Percentiles rank a stretch among this genome's conserved stretches.
These are phyloP conservation scores for Scaptomyza montana DNA, from an alignment of 1,140 invertebrate genomes.

Conservation along the genomic window DNA sequence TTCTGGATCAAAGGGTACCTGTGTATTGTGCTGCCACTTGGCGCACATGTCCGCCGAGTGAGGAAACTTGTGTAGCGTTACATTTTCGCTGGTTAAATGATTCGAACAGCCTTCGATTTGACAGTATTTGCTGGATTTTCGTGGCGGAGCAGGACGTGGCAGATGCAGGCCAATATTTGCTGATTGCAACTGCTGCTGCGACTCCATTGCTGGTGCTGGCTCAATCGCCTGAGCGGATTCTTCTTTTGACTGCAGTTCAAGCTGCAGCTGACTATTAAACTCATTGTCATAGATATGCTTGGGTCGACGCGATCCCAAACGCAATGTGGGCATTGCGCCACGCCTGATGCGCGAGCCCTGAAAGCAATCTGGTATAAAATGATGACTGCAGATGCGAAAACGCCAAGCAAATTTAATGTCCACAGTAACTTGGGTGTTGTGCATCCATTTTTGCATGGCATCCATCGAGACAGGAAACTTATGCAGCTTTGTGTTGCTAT, in stretches of 20 bases:
- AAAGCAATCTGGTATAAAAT: slow-evolving; percentile 63
- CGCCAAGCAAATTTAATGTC: slow-evolving; percentile 63
- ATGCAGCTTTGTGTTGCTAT: slow-evolving; percentile 56
- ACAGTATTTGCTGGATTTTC: slow-evolving; percentile 69
- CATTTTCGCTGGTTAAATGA: slow-evolving; percentile 61
- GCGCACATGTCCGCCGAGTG: slow-evolving; percentile 60
- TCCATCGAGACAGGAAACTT: slow-evolving; percentile 60
- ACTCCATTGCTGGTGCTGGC: not conserved
- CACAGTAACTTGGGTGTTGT: slow-evolving; percentile 67
- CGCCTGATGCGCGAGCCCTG: slow-evolving; percentile 50
- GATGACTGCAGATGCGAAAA: slow-evolving; percentile 70
- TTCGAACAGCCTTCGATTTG: slow-evolving; percentile 64
- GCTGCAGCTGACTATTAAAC: slow-evolving; percentile 26
- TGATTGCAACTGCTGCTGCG: not conserved
- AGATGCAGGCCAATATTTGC: slow-evolving; percentile 31
- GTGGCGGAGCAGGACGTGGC: slow-evolving; percentile 46
- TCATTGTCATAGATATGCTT: slow-evolving; percentile 55
- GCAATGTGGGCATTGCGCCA: slow-evolving; percentile 64
- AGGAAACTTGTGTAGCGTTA: slow-evolving; percentile 69
- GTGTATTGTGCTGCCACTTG: slow-evolving; percentile 74
- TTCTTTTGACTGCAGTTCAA: not conserved
- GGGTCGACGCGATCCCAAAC: slow-evolving; percentile 49
- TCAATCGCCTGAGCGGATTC: not conserved
- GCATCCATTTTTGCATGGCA: slow-evolving; percentile 65
- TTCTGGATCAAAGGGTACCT: slow-evolving; percentile 65